Evolutionary conservation across 23 tunicate genomes (phyloP).

Genomic region (Styela plicata): DNA sequence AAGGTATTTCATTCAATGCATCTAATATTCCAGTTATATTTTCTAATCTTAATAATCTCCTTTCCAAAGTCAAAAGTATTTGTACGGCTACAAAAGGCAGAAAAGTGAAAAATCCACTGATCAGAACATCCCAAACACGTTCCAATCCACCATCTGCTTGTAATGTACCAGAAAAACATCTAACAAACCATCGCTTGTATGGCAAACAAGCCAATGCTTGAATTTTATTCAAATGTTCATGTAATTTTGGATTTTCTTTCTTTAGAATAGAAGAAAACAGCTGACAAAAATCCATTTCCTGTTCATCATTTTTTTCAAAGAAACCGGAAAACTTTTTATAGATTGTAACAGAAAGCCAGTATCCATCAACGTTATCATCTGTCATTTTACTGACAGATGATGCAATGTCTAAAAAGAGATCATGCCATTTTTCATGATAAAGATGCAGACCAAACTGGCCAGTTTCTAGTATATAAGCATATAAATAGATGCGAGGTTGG

Average conservation of each 20-base stretch:
- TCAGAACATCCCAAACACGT: constrained; percentile 62
- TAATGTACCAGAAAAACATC: constrained; percentile 27
- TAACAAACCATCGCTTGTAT: constrained; percentile 22
- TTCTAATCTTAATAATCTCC: constrained; percentile 25
- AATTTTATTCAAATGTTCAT: constrained; percentile 14
- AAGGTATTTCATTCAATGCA: constrained; percentile 18
- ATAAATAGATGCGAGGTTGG: constrained; percentile 32
- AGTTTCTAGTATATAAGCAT: constrained; percentile 51
- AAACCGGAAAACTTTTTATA: constrained; percentile 22
- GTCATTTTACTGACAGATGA: constrained; percentile 42
- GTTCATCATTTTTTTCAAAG: constrained; percentile 28
- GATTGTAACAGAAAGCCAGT: constrained; percentile 59
- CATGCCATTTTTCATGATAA: constrained; percentile 39
- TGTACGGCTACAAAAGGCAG: constrained; percentile 71
- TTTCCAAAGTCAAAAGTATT: constrained; percentile 43
- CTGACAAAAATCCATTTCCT: constrained; percentile 12
- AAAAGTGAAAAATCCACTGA: constrained; percentile 42
- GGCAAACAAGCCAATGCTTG: constrained; percentile 30
- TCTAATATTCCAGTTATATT: constrained; percentile 12
- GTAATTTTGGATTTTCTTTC: constrained; percentile 13
- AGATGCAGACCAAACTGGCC: constrained; percentile 42
- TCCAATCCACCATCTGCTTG: constrained; percentile 49
- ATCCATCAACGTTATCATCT: constrained; percentile 49
- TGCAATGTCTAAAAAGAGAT: constrained; percentile 40
- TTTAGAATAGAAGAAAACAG: constrained; percentile 16